Base-by-base conservation (phyloP, 2,888 invertebrate genomes). In the Pammene aurita region DNA sequence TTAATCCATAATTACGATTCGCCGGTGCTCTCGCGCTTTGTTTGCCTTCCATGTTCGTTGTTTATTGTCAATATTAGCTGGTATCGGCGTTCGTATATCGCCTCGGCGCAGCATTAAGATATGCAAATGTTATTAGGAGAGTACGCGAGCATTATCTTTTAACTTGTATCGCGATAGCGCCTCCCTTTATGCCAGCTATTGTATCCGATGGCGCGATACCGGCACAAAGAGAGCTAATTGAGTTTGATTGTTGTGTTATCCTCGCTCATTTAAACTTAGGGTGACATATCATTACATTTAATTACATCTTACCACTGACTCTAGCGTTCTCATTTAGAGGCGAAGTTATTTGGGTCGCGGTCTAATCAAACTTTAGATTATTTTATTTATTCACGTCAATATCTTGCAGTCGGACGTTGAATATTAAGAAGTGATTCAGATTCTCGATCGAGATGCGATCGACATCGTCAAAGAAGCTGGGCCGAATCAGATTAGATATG, bases 101-200 rank as follows among this genome's bases (percentile, higher is more conserved):
- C 58, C 62, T 69, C 62, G 64, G 65, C 62, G 74, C 78, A 79
- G 84, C 84, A 86, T 88, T 88, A 86, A 87, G 87, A 89, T 89
- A 89, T 89, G 89, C 87, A 83, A 89, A 89, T 88, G 85, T 84
- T 85, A 88, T 87, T 81, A 84, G 82, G 82, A 81, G 83, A 80
- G 76, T 80, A 82, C 79, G 77, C 80, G 73, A 71, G 81, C 76
- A 81, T 85, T 86, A 87, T 87, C 86, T 84, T 80, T 80, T 82
- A 84, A 83, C 82, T 83, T 77, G 75, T 71, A 74, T 76, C 66
- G 75, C 77, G 84, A 84, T 84, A 83, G 79, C 78, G 79, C 79
- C 83, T 79, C 77, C 80, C 73, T 81, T 78, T 76, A 80, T 60
- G 65, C 63, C 58, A 78, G 78, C 78, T 76, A 75, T 78, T 78